Conservation (phyloP, 1,140 invertebrate species). For the Tetraneura akinire region DNA sequence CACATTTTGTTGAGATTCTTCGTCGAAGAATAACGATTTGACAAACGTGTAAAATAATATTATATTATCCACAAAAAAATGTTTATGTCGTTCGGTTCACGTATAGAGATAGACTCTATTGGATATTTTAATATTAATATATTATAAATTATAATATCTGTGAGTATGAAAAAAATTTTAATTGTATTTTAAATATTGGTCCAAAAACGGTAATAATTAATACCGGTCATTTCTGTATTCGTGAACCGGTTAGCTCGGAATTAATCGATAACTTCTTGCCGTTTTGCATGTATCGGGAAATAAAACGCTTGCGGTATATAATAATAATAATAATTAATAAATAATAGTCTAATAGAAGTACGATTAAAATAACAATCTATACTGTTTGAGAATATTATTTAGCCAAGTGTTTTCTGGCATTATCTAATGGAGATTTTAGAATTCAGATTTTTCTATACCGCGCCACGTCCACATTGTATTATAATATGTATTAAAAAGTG, state of each 20-base stretch:
- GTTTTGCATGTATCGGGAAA: not conserved
- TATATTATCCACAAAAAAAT: too few relatives aligned
- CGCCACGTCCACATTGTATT: too few relatives aligned
- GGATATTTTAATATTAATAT: too few relatives aligned
- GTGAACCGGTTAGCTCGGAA: not conserved
- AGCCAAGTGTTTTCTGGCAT: not conserved
- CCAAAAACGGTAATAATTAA: too few relatives aligned
- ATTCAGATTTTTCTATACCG: not conserved
- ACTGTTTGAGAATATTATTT: not conserved
- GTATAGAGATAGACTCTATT: too few relatives aligned
- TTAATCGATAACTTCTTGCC: not conserved
- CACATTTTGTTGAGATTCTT: too few relatives aligned
- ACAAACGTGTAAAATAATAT: too few relatives aligned
- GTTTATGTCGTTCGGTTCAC: too few relatives aligned
- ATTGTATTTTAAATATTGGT: too few relatives aligned
- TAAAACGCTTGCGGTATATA: not conserved
- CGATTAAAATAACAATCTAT: not conserved
- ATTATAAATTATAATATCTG: too few relatives aligned
- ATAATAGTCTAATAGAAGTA: not conserved
- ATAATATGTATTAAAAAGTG: not conserved
- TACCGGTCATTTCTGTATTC: not conserved
- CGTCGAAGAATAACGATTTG: too few relatives aligned
- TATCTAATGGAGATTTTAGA: not conserved
- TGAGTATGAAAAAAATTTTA: too few relatives aligned
- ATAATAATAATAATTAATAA: not conserved